Base-by-base conservation (phyloP, 2,113 vertebrate genomes). In the Nyctibius bracteatus region DNA sequence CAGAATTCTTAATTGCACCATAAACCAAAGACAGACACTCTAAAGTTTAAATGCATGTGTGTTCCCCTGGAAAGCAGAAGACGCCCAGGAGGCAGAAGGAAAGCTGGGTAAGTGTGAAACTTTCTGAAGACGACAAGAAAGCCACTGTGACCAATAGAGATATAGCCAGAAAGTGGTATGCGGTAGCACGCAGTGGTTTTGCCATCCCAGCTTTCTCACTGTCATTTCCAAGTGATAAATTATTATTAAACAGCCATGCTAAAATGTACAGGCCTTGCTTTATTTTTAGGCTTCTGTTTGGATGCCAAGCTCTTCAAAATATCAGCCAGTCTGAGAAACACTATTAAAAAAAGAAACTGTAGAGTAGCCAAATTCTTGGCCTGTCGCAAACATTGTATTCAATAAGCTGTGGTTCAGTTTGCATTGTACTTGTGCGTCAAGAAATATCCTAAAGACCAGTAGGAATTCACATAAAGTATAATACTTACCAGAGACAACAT, bases 201-300 rank as follows among this genome's bases (percentile, higher is more conserved):
- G 75, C 77, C 71, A 58, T 61, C 71, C 72, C 77, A 37, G 47
- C 59, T 43, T 63, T 54, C 67, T 46, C 33, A 6, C 52, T 66
- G 65, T 37, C 71, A 44, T 44, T 89, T 57, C 66, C 82, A 86
- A 80, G 43, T 2, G 15, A 65, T 63, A 65, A 74, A 61, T 92
- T 37, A 39, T 28, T 41, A 57, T 67, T 86, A 41, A 80, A 61
- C 46, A 87, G 41, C 8, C 66, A 47, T 6, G 39, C 59, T 61
- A 37, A 71, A 84, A 91, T 24, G 6, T 25, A 57, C 47, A 57
- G 51, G 65, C 81, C 55, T 67, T 5, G 35, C 44, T 91, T 85
- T 96, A 94, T 92, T 95, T 95, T 94, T 87, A 80, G 84, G 83
- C 15, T 70, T 70, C 54, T 44, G 4, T 57, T 87, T 43, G 66